Evolutionary conservation across 2,113 vertebrate genomes (phyloP), one percentile per base, ranked within the genome.

Genomic region (Furnarius figulus): DNA sequence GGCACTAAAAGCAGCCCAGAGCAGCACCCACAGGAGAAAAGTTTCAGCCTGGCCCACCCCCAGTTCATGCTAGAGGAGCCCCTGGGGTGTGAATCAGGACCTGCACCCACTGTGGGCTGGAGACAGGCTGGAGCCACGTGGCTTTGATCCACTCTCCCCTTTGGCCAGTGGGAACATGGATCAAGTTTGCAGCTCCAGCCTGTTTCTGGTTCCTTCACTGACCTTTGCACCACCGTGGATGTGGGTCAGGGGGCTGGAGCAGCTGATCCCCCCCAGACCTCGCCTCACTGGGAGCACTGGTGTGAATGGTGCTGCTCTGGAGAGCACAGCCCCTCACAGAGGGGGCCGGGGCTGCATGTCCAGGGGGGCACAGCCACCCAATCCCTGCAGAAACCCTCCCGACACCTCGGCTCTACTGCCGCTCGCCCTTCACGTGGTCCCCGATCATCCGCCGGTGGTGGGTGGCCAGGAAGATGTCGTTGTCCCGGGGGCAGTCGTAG

Each of bases 391-490:
- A 72, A 49, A 40, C 62, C 33, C 59, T 70, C n/a, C 21, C 14
- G 52, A n/a, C 58, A 16, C 42, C 70, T 53, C 3, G 8, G 70
- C 27, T 33, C 12, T 97, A 96, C 33, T 83, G 88, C 74, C 27
- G 47, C 74, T 96, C 80, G 3, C 50, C n/a, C 86, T 82, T 78
- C 66, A 96, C 17, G 0, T 98, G 98, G 93, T 98, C 98, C 14
- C 98, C 98, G 0, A 94, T 94, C 98, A 98, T 98, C 81, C 90
- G 96, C 76, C 95, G 81, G 44, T 85, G 96, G 84, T 98, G 91
- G 0, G 94, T 97, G 14, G 98, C 96, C 85, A 98, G 88, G 95
- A 98, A 98, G 94, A 99, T 98, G 93, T 98, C 97, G 0, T 98
- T 98, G 75, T 98, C 97, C 2, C 79, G 92, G 8, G 98, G 98